Evolutionary conservation across 1,140 invertebrate genomes (phyloP), one percentile per base, ranked within the genome.

Genomic region (Vanessa atalanta): DNA sequence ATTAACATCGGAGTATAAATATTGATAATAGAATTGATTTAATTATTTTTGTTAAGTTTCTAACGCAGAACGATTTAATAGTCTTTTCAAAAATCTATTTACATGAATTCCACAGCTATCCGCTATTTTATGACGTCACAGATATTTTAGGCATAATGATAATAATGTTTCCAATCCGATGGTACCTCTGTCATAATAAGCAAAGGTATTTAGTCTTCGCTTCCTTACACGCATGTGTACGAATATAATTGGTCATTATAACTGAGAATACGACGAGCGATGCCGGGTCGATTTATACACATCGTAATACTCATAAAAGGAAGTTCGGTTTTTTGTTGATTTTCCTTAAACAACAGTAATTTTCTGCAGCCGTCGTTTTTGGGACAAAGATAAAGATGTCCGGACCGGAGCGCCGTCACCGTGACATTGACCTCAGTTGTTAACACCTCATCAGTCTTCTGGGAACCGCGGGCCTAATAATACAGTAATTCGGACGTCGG

Each of bases 31-130:
- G 23, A 20, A 23, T 26, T 57, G 53, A 20, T 57, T 57, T 57
- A 23, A 57, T 57, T 57, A 23, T 57, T 23, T 23, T 57, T n/a
- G 53, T 23, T 53, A 53, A 53, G 50, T 53, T 53, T 53, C 16
- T 20, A 13, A 57, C 13, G 16, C 23, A 11, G 16, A 53, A n/a
- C n/a, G n/a, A n/a, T n/a, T 11, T 1, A 26, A 57, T 11, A 15
- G 3, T 13, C 11, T 57, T 57, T 26, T 57, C 20, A 26, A 5
- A 16, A 57, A 57, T 5, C 37, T 43, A 43, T 9, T 43, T 9
- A 43, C 9, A 43, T 43, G 9, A 11, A 0, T 8, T 43, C 7
- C 7, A 20, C 20, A 43, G 0, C 7, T 43, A 11, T 43, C 37
- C 37, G 37, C 6, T 7, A 43, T 43, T 9, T 43, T 43, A 7